These are phyloP conservation scores for Naja naja DNA, from an alignment of 2,113 vertebrate genomes.

Conservation along the genomic window DNA sequence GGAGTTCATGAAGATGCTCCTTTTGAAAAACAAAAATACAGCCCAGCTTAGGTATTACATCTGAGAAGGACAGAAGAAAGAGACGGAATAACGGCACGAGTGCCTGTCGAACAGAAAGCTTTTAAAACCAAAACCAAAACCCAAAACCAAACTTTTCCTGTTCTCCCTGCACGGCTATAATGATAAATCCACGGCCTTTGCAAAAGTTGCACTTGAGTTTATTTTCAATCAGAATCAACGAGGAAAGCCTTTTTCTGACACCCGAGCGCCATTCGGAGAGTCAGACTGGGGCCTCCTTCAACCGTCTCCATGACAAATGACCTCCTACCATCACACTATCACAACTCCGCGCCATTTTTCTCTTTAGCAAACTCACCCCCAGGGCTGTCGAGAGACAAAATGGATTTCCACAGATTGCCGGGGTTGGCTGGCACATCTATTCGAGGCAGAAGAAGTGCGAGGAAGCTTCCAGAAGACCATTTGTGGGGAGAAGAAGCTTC, in stretches of 20 bases:
- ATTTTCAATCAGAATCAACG: neutral
- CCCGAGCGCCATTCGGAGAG: neutral
- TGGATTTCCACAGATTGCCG: neutral
- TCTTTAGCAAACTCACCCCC: neutral
- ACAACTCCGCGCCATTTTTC: neutral
- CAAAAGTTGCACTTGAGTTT: neutral
- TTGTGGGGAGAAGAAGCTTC: neutral
- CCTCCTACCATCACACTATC: neutral
- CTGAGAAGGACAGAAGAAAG: neutral
- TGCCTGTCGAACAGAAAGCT: neutral
- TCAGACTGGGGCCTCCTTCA: neutral
- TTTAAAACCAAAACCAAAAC: neutral
- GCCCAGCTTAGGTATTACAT: neutral
- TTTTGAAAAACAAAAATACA: neutral
- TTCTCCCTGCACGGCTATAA: neutral
- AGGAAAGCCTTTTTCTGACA: neutral
- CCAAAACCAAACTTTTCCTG: neutral
- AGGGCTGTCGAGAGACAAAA: neutral
- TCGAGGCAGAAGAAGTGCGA: neutral
- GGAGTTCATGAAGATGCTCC: neutral
- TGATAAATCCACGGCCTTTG: neutral
- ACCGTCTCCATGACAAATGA: neutral
- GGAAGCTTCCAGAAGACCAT: neutral
- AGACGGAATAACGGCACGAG: neutral
- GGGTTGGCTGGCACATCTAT: neutral